These are phyloP conservation scores for Rallus limicola DNA, from an alignment of 2,113 vertebrate genomes.

Conservation along the genomic window DNA sequence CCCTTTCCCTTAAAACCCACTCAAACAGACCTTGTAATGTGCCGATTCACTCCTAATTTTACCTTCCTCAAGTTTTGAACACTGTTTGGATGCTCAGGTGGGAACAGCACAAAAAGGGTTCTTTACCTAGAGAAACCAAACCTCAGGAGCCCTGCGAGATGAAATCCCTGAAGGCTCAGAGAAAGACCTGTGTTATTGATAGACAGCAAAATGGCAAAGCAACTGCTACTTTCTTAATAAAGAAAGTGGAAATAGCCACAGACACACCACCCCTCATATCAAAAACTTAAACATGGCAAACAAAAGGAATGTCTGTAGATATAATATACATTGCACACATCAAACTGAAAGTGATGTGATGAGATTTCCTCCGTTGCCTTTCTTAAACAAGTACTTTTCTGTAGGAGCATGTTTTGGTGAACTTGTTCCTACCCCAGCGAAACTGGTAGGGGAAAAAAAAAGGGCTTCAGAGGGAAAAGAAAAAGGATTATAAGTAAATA, in stretches of 20 bases:
- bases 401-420: background rate
- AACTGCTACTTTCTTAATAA: background rate
- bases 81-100: background rate
- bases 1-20: background rate
- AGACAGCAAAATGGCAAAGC: background rate
- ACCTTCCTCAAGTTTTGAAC: background rate
- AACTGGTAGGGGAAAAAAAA: background rate
- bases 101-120: background rate
- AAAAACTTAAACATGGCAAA: background rate
- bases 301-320: background rate
- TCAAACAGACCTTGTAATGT: background rate
- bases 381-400: background rate
- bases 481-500: background rate
- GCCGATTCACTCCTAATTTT: background rate
- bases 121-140: background rate
- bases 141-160: background rate
- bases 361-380: background rate
- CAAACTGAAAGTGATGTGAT: background rate
- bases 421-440: background rate
- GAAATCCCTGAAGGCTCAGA: background rate
- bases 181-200: background rate
- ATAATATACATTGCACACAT: background rate
- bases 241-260: background rate
- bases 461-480: background rate
- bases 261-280: background rate